These are phyloP conservation scores for Capromys pilorides DNA, from an alignment of 2,797 vertebrate genomes.

Conservation along the genomic window DNA sequence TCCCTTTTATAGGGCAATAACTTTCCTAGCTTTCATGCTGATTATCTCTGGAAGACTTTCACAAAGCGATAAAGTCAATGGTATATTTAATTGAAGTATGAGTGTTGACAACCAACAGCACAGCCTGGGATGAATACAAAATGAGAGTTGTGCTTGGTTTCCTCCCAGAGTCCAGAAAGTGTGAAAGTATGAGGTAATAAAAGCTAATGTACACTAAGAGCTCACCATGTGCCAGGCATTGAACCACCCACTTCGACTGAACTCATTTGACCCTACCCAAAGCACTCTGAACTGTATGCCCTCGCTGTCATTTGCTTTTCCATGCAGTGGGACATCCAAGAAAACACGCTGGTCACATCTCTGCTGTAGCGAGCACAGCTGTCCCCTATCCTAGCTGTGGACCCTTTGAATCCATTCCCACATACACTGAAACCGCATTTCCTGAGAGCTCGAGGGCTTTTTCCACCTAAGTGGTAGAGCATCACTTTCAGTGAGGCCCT, in stretches of 20 bases:
- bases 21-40: background rate
- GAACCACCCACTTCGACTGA: background rate
- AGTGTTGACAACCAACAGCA: conserved; percentile 65
- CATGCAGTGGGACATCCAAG: background rate
- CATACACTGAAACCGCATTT: background rate
- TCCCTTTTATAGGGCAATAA: conserved; percentile 68
- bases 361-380: background rate
- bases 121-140: conserved; percentile 44
- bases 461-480: no score
- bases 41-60: conserved; percentile 65
- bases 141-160: background rate
- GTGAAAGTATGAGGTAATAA: background rate
- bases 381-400: background rate
- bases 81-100: conserved; percentile 81
- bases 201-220: background rate
- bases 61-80: conserved; percentile 80
- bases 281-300: background rate
- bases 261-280: background rate
- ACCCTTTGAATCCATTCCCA: no score
- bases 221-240: background rate
- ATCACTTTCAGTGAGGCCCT: background rate
- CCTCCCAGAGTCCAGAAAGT: background rate
- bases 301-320: background rate
- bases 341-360: background rate
- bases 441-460: background rate